Evolutionary conservation across 2,797 vertebrate genomes (phyloP).

Genomic region (Micrastur ruficollis): DNA sequence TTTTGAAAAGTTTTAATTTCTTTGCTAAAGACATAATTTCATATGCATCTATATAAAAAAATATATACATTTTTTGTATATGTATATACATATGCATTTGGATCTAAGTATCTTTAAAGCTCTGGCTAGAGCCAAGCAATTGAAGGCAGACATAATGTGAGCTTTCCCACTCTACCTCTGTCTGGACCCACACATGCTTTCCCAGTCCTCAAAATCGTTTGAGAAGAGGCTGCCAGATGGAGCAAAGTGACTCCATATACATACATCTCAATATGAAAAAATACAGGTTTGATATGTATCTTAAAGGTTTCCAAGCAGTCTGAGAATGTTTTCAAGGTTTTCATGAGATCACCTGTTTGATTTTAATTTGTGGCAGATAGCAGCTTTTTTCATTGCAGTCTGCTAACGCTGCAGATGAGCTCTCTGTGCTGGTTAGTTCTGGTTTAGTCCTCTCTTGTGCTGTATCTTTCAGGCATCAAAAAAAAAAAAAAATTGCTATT

Average conservation of each 20-base stretch:
- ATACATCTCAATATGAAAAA: background rate
- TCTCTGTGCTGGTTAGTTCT: background rate
- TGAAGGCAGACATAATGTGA: background rate
- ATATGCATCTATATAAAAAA: background rate
- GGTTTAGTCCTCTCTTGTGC: background rate
- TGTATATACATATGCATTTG: background rate
- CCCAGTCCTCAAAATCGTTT: background rate
- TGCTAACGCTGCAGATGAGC: background rate
- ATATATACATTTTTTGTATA: background rate
- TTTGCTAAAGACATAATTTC: background rate
- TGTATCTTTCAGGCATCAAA: background rate
- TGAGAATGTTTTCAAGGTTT: background rate
- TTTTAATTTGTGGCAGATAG: background rate
- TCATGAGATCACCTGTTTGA: background rate
- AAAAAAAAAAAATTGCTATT: background rate
- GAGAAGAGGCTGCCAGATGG: background rate
- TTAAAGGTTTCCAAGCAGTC: background rate
- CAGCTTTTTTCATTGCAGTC: background rate
- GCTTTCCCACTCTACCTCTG: background rate
- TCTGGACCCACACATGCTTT: background rate
- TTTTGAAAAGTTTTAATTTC: background rate
- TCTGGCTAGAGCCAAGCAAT: background rate
- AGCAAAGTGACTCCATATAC: background rate
- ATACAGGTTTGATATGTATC: background rate
- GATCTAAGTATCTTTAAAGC: background rate